Conservation (phyloP, 2,797 vertebrate species). For the Enteromius fasciolatus region DNA sequence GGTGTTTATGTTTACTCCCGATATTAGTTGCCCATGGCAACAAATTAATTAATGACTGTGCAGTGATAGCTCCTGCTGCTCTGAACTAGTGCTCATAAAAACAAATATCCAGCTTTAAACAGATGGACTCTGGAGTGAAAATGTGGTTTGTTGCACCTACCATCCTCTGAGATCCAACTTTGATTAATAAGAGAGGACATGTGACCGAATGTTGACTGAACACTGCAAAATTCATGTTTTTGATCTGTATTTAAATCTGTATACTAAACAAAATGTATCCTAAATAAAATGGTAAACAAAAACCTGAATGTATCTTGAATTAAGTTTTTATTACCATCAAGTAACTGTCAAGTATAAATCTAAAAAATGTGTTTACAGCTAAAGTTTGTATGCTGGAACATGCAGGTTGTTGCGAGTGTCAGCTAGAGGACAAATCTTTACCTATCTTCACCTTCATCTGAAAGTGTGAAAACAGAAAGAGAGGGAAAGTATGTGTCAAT, state of each 20-base stretch:
- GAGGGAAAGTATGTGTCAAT: background rate
- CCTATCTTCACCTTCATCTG: conserved; percentile 6
- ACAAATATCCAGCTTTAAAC: conserved; percentile 42
- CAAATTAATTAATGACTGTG: conserved; percentile 51
- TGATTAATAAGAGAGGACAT: conserved; percentile 14
- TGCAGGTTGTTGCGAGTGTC: background rate
- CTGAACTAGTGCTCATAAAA: conserved; percentile 35
- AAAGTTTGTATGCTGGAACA: background rate
- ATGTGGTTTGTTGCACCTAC: conserved; percentile 4
- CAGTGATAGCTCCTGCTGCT: conserved; percentile 39
- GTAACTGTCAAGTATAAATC: background rate
- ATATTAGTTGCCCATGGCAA: conserved; percentile 55
- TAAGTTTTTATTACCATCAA: background rate
- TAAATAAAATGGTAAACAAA: background rate
- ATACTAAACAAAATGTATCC: background rate
- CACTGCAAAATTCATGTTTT: background rate
- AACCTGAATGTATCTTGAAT: background rate
- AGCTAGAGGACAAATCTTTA: background rate
- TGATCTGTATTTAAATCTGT: background rate
- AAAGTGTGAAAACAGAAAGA: conserved; percentile 10
- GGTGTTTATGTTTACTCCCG: conserved; percentile 50
- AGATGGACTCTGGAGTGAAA: conserved; percentile 38
- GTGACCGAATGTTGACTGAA: background rate
- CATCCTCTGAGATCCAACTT: background rate
- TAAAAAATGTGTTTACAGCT: background rate